Base-by-base conservation (phyloP, 1,140 invertebrate genomes). In the Caerostris darwini region DNA sequence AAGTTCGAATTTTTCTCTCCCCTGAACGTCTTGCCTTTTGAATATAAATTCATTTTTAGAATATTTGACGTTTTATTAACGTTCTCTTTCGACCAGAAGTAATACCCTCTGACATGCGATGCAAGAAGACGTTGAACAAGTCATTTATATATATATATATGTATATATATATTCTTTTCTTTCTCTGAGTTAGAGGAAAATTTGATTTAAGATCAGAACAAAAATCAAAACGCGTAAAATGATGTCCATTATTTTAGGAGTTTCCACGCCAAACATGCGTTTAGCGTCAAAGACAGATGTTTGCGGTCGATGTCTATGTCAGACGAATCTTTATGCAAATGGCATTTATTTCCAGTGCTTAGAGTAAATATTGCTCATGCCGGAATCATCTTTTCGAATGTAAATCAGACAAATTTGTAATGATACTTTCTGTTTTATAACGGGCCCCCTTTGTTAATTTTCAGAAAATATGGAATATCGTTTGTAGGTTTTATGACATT, bases 61-160 rank as follows among this genome's bases (percentile, higher is more conserved):
- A 34, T 53, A 77, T 77, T 77, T 77, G 69, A 77, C 69, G 34
- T 77, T 77, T 77, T 77, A 77, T 77, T 77, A 77, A 77, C 69
- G 69, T 77, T 34, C 69, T 77, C 69, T 34, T 50, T 77, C 69
- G 69, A 77, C 69, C 19, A 34, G 34, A 77, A 77, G 4, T 77
- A 77, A 77, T 77, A 77, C 69, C 69, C 2, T 3, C 19, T 50
- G 69, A 53, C 69, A 77, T 77, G 19, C 19, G 34, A 77, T 14
- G 10, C 19, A 77, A 77, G 69, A 50, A 77, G 69, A 77, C 34
- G 34, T 50, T 8, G 69, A 77, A 77, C 69, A 77, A 34, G 69
- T 3, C 34, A n/a, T n/a, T n/a, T n/a, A n/a, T n/a, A 34, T 34
- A 34, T 34, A 34, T 34, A 34, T 34, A 34, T 34, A 34, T 34